These are phyloP conservation scores for Apostichopus californicus DNA, from an alignment of 35 echinoderm and acorn worm genomes.

Conservation along the genomic window DNA sequence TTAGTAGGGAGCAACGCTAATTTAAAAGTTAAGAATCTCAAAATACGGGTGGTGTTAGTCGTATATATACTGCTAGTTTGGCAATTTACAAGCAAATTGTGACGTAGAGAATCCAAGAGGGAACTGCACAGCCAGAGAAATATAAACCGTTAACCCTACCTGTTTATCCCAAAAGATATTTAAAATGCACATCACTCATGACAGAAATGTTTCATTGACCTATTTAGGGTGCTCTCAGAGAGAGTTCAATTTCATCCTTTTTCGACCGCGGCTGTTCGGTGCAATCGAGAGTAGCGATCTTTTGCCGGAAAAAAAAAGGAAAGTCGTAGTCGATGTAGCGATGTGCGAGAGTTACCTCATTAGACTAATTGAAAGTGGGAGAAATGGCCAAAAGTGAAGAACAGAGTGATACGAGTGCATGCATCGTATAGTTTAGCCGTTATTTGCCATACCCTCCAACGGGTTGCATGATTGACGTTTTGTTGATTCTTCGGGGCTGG, in stretches of 20 bases:
- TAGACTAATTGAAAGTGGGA: conserved; percentile 46
- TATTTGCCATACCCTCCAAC: neutral
- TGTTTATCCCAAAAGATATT: neutral
- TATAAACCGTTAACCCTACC: neutral
- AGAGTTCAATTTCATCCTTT: conserved; percentile 10
- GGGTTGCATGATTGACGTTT: conserved; percentile 33
- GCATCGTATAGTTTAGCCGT: neutral
- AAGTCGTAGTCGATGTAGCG: neutral
- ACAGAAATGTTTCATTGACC: neutral
- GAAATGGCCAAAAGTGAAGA: conserved; percentile 6
- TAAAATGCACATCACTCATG: neutral
- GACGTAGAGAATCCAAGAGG: no score
- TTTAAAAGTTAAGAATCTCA: no score
- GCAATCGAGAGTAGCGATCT: neutral
- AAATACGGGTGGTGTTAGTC: no score
- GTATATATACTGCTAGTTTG: no score
- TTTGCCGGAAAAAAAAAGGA: no score
- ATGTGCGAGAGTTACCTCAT: conserved; percentile 25
- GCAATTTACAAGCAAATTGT: no score
- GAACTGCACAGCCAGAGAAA: neutral
- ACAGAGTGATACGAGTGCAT: conserved; percentile 13
- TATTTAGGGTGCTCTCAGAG: neutral
- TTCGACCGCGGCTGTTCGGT: neutral
- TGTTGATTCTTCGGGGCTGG: conserved; percentile 37
- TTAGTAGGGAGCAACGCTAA: no score